Evolutionary conservation across 2,888 invertebrate species (phyloP).

Genomic region (Lysandra bellargus): DNA sequence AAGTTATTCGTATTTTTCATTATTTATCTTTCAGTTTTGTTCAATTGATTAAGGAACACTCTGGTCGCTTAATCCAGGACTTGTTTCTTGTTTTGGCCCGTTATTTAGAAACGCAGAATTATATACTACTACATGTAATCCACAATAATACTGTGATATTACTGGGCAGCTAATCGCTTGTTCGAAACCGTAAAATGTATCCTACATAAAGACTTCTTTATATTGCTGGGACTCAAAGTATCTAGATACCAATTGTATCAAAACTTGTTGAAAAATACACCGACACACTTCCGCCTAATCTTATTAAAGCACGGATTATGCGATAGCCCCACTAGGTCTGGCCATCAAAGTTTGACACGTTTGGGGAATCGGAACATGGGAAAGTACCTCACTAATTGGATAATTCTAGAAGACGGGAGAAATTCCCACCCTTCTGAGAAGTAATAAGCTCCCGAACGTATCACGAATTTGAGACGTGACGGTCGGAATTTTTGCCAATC

Average conservation of each 20-base stretch:
- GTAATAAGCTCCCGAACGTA: conserved; percentile 40
- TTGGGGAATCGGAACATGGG: neutral
- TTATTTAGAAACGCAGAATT: too few relatives aligned
- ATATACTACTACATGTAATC: too few relatives aligned
- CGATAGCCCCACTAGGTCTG: neutral
- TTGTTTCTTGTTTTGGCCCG: too few relatives aligned
- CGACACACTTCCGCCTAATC: neutral
- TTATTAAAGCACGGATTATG: neutral
- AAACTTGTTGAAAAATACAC: neutral
- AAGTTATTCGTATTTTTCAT: neutral
- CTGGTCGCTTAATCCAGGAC: neutral
- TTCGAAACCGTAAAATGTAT: too few relatives aligned
- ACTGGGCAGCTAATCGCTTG: too few relatives aligned
- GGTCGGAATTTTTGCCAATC: conserved; percentile 43
- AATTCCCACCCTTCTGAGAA: conserved; percentile 27
- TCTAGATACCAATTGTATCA: too few relatives aligned
- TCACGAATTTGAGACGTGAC: conserved; percentile 49
- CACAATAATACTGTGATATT: too few relatives aligned
- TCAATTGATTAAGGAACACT: neutral
- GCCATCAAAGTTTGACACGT: neutral
- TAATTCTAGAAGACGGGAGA: conserved; percentile 20
- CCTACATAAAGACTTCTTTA: too few relatives aligned
- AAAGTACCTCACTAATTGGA: conserved; percentile 17
- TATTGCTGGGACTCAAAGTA: too few relatives aligned
- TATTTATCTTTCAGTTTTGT: neutral